Evolutionary conservation across 2,797 vertebrate genomes (phyloP).

Genomic region (Silurus lanzhouensis): DNA sequence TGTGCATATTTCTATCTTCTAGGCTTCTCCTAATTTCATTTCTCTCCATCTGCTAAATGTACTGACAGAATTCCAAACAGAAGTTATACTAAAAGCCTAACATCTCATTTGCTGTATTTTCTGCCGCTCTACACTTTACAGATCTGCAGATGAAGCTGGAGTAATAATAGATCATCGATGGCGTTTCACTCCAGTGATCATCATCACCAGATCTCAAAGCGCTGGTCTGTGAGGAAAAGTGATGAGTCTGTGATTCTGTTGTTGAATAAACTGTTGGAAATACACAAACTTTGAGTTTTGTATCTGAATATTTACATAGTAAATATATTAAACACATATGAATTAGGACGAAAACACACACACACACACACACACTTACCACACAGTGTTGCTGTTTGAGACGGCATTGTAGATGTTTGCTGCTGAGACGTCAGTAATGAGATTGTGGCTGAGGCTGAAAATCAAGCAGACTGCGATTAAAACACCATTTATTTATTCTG

Average conservation of each 20-base stretch:
- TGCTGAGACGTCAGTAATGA: slow-evolving; percentile 55
- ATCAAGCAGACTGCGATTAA: not conserved
- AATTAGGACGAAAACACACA: not conserved
- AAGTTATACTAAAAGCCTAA: too few relatives aligned
- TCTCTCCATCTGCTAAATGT: too few relatives aligned
- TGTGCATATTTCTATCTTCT: too few relatives aligned
- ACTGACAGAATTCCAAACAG: too few relatives aligned
- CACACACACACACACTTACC: slow-evolving; percentile 49
- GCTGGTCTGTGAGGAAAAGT: not conserved
- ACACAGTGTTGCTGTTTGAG: slow-evolving; percentile 54
- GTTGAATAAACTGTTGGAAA: slow-evolving; percentile 55
- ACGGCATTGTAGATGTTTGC: slow-evolving; percentile 44
- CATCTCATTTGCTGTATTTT: too few relatives aligned
- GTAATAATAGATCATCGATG: too few relatives aligned
- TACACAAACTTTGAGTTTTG: not conserved
- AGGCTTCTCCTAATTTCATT: too few relatives aligned
- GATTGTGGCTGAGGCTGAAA: slow-evolving; percentile 63
- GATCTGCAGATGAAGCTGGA: too few relatives aligned
- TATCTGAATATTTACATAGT: too few relatives aligned
- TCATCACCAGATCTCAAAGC: slow-evolving; percentile 21
- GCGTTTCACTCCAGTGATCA: not conserved
- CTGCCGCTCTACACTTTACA: too few relatives aligned
- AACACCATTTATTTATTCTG: not conserved
- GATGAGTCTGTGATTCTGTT: slow-evolving; percentile 50
- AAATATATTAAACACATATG: not conserved